Conservation (phyloP, 2,797 vertebrate species). For the Rallus crepitans region DNA sequence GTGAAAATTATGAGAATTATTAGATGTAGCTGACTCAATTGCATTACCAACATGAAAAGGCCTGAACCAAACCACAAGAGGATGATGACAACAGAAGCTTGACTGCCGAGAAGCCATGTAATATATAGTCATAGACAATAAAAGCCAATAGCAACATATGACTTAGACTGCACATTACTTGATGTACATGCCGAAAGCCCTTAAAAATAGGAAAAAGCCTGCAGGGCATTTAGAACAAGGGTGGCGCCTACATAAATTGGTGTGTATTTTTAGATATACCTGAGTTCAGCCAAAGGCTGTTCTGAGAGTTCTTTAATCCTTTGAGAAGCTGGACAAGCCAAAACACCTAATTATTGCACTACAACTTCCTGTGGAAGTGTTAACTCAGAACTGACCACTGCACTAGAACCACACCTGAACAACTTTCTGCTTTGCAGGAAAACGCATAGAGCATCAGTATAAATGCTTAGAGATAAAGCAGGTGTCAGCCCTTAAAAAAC, state of each 20-base stretch:
- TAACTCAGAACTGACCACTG: background rate
- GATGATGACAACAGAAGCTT: background rate
- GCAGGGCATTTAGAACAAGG: background rate
- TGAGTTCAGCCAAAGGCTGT: background rate
- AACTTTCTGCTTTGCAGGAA: background rate
- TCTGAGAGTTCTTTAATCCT: background rate
- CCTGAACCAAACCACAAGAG: background rate
- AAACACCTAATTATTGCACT: background rate
- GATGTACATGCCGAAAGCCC: background rate
- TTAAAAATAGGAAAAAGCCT: background rate
- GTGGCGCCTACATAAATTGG: background rate
- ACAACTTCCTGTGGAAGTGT: background rate
- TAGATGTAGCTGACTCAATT: slow-evolving; percentile 13
- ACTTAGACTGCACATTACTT: background rate
- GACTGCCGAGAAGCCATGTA: background rate
- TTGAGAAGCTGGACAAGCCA: background rate
- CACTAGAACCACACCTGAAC: background rate
- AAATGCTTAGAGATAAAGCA: background rate
- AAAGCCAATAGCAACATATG: background rate
- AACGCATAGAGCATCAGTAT: background rate
- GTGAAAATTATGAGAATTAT: slow-evolving; percentile 8
- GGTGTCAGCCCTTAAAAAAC: background rate
- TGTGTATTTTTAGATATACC: background rate
- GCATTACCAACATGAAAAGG: slow-evolving; percentile 2
- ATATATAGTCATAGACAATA: background rate